Evolutionary conservation across 2,888 invertebrate genomes (phyloP).

Genomic region (Drosophila buzzatii): DNA sequence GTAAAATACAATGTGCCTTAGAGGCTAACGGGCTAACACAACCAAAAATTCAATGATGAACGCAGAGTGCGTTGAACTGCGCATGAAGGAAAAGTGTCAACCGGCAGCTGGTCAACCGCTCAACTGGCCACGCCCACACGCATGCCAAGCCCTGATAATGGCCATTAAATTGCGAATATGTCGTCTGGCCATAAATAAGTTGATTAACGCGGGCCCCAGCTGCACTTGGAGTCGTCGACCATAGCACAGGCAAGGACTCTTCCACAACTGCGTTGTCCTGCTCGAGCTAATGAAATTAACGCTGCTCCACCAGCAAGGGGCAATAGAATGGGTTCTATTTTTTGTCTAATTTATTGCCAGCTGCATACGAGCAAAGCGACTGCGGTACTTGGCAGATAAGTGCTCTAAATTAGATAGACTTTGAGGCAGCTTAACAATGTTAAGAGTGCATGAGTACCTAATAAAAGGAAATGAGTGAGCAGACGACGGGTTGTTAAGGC

Average conservation of each 20-base stretch:
- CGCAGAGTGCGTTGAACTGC: slow-evolving; percentile 44
- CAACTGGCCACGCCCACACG: slow-evolving; percentile 8
- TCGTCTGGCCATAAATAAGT: slow-evolving; percentile 58
- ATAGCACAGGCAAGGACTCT: background rate
- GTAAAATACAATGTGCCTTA: slow-evolving; percentile 35
- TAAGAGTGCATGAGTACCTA: background rate
- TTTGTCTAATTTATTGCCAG: background rate
- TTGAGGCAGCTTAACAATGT: slow-evolving; percentile 2
- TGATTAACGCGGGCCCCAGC: slow-evolving; percentile 49
- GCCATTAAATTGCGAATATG: slow-evolving; percentile 50
- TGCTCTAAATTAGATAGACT: slow-evolving; percentile 1
- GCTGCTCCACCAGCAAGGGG: background rate
- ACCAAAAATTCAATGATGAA: slow-evolving; percentile 10
- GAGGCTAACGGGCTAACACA: slow-evolving; percentile 3
- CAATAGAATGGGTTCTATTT: background rate
- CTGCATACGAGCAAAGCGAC: background rate
- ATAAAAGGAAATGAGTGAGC: background rate
- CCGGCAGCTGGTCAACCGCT: background rate
- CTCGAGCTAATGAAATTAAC: slow-evolving; percentile 21
- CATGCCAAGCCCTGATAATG: slow-evolving; percentile 51
- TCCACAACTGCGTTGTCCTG: background rate
- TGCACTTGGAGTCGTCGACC: background rate
- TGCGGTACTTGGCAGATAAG: background rate
- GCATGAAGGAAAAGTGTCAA: background rate
- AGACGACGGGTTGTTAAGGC: background rate